Percentiles rank a stretch among this genome's conserved stretches.
phyloP scores from a whole-genome alignment of 2,888 invertebrate species.

The Sicus ferrugineus region DNA sequence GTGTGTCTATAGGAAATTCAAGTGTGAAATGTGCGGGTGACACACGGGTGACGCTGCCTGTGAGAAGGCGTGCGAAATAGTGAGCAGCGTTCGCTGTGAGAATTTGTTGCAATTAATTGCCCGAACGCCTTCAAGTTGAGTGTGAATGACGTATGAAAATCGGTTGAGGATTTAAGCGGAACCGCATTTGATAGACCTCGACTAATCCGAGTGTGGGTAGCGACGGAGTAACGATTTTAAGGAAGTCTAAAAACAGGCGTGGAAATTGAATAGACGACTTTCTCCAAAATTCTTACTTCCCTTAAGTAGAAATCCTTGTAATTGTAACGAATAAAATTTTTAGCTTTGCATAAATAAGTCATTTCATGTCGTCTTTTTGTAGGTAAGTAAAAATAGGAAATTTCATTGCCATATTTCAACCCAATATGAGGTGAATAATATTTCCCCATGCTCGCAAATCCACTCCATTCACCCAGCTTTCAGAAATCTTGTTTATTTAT shows the following conservation, averaged over 20 bases:
- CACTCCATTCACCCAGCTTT: background rate
- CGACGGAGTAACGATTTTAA: too few species aligned
- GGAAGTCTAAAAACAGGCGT: too few species aligned
- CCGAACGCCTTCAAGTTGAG: background rate
- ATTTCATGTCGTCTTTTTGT: background rate
- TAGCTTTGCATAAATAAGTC: background rate
- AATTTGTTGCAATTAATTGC: conserved; percentile 40
- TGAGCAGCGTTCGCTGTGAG: conserved; percentile 26
- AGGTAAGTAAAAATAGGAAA: background rate
- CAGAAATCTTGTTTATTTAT: conserved; percentile 10
- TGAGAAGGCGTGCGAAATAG: conserved; percentile 19
- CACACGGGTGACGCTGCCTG: conserved; percentile 27
- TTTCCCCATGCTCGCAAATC: background rate
- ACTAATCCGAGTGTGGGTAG: too few species aligned
- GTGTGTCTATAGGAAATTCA: conserved; percentile 34
- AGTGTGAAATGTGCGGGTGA: conserved; percentile 47
- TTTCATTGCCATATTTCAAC: background rate
- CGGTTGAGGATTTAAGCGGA: conserved; percentile 6
- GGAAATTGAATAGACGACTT: background rate
- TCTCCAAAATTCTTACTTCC: background rate
- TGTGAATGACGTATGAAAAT: background rate
- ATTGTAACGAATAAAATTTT: background rate
- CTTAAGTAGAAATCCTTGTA: conserved; percentile 6
- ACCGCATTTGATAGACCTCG: background rate
- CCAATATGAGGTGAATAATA: background rate